Base-by-base conservation (phyloP, 2,888 invertebrate species). In the Malacosoma neustria region DNA sequence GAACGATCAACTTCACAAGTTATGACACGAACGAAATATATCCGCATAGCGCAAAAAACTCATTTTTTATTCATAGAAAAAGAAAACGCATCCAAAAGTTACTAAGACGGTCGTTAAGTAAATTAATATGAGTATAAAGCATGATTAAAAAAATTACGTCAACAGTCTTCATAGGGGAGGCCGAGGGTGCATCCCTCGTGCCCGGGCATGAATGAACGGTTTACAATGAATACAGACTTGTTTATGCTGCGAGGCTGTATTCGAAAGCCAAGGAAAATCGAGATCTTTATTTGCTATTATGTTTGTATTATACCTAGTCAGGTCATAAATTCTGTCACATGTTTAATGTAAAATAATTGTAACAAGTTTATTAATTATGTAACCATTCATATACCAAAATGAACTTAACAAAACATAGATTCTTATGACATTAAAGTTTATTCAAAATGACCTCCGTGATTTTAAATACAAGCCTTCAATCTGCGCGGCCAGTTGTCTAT, bases 91-190 rank as follows among this genome's bases (percentile, higher is more conserved):
- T 70, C 58, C 66, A 60, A 60, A 72, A 71, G 61, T 61, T 49
- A 58, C 70, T 74, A 72, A 75, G 76, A 68, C 52, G 64, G 64
- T 77, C 79, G 77, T 84, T 84, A 82, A 81, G 69, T 77, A 82
- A 85, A 84, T 85, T 82, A 85, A 84, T 84, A 79, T 70, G 73
- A 72, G 67, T 73, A 84, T 85, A 85, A 85, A 85, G 64, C 73
- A 85, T 81, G 84, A 85, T 85, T 84, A 81, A 84, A 84, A 85
- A 84, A 82, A 85, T 80, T 82, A 80, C 75, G 63, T 55, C 71
- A 72, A 76, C 76, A 70, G 57, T 61, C 58, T 14, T 33, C 33
- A 14, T 33, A 30, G 30, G 33, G 30, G 13, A 29, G 13, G 38
- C 11, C 6, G 22, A 22, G 22, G 22, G 22, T 22, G 9, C 22